phyloP scores from a whole-genome alignment of 2,113 vertebrate genomes.

The Dicentrarchus labrax region DNA sequence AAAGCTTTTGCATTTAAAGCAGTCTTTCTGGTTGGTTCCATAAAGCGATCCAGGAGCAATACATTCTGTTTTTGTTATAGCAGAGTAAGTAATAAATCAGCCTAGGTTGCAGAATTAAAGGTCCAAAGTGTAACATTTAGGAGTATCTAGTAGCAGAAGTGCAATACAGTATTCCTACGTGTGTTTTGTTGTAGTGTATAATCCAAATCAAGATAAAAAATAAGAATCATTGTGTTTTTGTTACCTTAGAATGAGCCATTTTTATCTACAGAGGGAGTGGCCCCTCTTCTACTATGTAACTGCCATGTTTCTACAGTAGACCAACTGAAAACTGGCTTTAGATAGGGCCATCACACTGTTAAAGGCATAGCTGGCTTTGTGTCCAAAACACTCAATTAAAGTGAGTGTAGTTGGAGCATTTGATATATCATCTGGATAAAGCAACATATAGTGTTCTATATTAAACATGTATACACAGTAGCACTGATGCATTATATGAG shows the following conservation, averaged over 20 bases:
- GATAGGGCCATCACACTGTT: no score
- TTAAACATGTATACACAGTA: fast-evolving
- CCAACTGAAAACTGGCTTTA: no score
- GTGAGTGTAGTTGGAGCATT: not conserved
- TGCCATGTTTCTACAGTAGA: no score
- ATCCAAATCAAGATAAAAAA: no score
- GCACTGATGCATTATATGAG: not conserved
- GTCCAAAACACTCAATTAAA: not conserved
- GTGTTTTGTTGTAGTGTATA: no score
- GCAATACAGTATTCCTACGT: no score
- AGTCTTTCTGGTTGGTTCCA: not conserved
- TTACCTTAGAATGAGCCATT: no score
- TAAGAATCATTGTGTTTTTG: no score
- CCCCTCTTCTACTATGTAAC: no score
- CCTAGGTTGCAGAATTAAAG: not conserved
- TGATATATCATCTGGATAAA: constrained; percentile 13
- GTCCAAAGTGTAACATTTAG: no score
- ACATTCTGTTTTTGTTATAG: not conserved
- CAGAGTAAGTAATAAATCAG: not conserved
- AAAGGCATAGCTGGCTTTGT: not conserved
- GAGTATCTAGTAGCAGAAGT: no score
- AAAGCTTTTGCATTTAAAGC: not conserved
- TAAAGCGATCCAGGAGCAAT: not conserved
- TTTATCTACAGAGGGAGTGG: no score
- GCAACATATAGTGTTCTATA: not conserved